Base-by-base conservation (phyloP, 1,140 invertebrate genomes). In the Pseudachorutes palmiensis region DNA sequence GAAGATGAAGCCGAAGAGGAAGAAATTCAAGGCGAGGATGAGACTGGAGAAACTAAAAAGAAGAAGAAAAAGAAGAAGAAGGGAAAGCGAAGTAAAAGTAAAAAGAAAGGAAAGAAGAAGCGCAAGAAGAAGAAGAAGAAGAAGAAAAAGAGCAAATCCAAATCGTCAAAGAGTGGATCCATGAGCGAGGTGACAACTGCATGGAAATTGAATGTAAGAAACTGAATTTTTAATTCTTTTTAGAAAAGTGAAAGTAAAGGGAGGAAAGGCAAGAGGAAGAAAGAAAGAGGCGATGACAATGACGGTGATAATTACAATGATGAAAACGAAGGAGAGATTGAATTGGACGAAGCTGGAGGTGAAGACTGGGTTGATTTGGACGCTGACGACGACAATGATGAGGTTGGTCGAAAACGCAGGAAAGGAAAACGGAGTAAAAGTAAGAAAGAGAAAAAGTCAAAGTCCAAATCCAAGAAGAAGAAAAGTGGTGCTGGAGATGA, bases 121-220 rank as follows among this genome's bases (percentile, higher is more conserved):
- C 55, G 64, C 61, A 68, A 68, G 58, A 22, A 28, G 61, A 62
- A 36, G 33, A 69, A 65, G 67, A 33, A 9, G 28, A 26, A 68
- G 24, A 22, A 22, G 24, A 55, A 55, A 24, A 55, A 55, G 51
- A 55, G 24, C 9, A 55, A 55, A 55, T 26, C 16, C 5, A 61
- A 61, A 29, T 14, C 16, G 16, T 61, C 59, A 60, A 60, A 60
- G 29, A 41, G 31, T 19, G 45, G 45, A 48, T 12, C 26, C 3
- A 63, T 19, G 29, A 26, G 51, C 3, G 45, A 63, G 61, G 59
- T 19, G 3, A 24, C 33, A 60, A 60, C 26, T 24, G 31, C 61
- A 63, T n/a, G n/a, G n/a, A 61, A 33, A 61, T 12, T 9, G 31
- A 28, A 61, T 9, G 29, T 61, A 5, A 22, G n/a, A n/a, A 31